Evolutionary conservation across 2,797 vertebrate genomes (phyloP), one percentile per base, ranked within the genome.

Genomic region (Oreonectes daqikongensis): DNA sequence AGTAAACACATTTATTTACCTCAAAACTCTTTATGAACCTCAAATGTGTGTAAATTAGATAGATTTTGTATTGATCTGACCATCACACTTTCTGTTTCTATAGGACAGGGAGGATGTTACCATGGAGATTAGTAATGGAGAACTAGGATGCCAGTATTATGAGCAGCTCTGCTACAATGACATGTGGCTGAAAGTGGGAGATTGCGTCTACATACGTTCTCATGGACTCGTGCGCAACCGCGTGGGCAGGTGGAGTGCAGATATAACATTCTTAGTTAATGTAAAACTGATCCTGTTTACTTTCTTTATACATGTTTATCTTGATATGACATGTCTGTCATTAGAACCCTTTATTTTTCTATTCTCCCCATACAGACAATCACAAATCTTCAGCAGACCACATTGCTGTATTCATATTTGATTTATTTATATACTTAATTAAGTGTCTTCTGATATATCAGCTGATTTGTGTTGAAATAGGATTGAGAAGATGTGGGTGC

Each of bases 401-500:
- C n/a, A n/a, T 35, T 35, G 35, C 35, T 35, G 35, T 35, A 35
- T 35, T 44, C 42, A 8, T 30, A 30, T 59, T 17, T 8, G 26
- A 59, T 30, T 15, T 28, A 30, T 32, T 26, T 12, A 60, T 53
- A 1, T 15, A 12, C 15, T 46, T 35, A 15, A 53, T 38, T 35
- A 24, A 44, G 11, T 28, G 15, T 55, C 50, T 40, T 28, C 8
- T 17, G 20, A 2, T 24, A 42, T 55, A 42, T 9, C 35, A 10
- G 35, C 35, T 35, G 35, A 9, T 35, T 42, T 60, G 40, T 67
- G 6, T 64, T 69, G 4, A 28, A 75, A 79, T 88, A 99, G 97
- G 89, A 95, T 99, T 87, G 97, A 99, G 87, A 98, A 96, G 87
- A 96, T 99, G 93, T 99, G 97, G 97, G 95, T 98, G 71, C 90